Base-by-base conservation (phyloP, 2,888 invertebrate genomes). In the Macrosiphum euphorbiae region DNA sequence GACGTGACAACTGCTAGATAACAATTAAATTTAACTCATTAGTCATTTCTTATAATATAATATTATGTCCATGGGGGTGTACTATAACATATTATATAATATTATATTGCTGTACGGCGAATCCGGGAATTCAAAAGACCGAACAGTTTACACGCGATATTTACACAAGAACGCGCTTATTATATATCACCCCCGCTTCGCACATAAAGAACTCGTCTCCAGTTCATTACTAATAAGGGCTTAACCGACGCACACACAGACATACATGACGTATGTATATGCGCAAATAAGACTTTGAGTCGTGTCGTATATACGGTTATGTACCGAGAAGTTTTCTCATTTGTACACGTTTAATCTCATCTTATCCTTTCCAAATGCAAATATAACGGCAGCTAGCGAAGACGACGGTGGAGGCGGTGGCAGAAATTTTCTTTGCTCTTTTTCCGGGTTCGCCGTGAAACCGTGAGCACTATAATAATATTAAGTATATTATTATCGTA, bases 301-400 rank as follows among this genome's bases (percentile, higher is more conserved):
- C 90, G 67, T 50, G 90, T 90, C 90, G 90, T 47, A 61, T 90
- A 78, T 92, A 85, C 13, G 61, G 58, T 86, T 86, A 92, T 92
- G 41, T 58, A 50, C 85, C n/a, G 47, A 61, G 87, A 92, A 92
- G 92, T 92, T 92, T 92, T 92, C 92, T 92, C 92, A 87, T 92
- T 92, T 92, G 87, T 86, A 90, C 50, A 90, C 86, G 85, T 92
- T 92, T 87, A 92, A 92, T 92, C 92, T 92, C 58, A 78, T 90
- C 24, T 47, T 90, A 90, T 90, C 67, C 90, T 67, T 86, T 61
- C 67, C 58, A 61, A 92, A 86, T 50, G 92, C 61, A 92, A 92
- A 92, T 58, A 87, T 47, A 50, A 90, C 35, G 16, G 58, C 50
- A 67, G 20, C 28, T 11, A 47, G 20, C 28, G 47, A 47, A 84